Evolutionary conservation across 2,888 invertebrate species (phyloP).

Genomic region (Endomychus coccineus): DNA sequence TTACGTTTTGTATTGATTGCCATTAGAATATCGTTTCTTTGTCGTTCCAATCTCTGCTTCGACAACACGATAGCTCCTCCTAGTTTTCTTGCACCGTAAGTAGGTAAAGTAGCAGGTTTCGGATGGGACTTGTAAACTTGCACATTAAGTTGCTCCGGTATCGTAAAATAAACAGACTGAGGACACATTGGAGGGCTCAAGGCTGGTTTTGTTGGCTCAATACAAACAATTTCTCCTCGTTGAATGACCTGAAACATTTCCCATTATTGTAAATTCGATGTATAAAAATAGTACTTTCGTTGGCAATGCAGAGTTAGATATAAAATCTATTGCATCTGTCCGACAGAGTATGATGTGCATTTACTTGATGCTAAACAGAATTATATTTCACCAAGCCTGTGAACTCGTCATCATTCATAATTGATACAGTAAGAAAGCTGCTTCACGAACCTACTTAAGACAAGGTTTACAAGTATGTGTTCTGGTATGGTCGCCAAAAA

Average conservation of each 20-base stretch:
- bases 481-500: no score
- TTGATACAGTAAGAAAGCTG: no score
- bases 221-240: neutral
- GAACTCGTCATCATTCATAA: no score
- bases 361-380: no score
- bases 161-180: conserved; percentile 32
- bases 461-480: no score
- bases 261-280: no score
- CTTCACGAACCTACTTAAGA: no score
- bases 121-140: conserved; percentile 49
- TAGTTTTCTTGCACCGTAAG: conserved; percentile 51
- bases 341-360: no score
- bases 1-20: conserved; percentile 32
- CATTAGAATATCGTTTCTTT: conserved; percentile 37
- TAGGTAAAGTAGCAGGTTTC: conserved; percentile 53
- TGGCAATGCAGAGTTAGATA: no score
- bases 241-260: conserved; percentile 15
- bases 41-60: conserved; percentile 37
- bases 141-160: conserved; percentile 32
- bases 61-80: conserved; percentile 52
- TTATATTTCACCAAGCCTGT: no score
- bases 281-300: no score
- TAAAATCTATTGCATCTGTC: no score
- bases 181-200: conserved; percentile 28
- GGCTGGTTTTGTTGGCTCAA: conserved; percentile 30